Conservation (phyloP, 2,797 vertebrate genomes). For the Halcyon badia region DNA sequence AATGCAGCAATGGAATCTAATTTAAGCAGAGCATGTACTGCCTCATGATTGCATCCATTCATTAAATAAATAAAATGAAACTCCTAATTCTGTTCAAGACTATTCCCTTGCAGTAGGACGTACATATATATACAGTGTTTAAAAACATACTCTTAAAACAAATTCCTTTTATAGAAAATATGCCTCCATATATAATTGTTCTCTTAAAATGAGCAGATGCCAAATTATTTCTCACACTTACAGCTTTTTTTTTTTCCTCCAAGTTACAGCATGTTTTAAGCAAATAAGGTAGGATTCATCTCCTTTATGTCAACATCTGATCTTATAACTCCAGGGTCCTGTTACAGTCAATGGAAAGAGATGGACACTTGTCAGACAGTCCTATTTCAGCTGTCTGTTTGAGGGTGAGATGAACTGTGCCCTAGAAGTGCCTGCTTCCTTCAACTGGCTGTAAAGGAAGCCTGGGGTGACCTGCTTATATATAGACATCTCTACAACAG, state of each 20-base stretch:
- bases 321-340: neutral
- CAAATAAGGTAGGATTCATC: neutral
- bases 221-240: neutral
- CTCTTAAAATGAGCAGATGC: neutral
- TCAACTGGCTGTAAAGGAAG: neutral
- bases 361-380: neutral
- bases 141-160: conserved; percentile 37
- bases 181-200: neutral
- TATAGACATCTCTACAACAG: neutral
- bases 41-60: conserved; percentile 65
- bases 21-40: conserved; percentile 68
- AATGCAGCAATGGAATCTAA: conserved; percentile 71
- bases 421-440: neutral
- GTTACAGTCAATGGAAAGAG: neutral
- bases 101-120: conserved; percentile 59
- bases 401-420: neutral
- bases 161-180: conserved; percentile 33
- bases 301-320: neutral
- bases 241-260: neutral
- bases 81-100: conserved; percentile 67
- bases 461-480: neutral
- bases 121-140: conserved; percentile 54
- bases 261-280: neutral
- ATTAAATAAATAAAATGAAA: conserved; percentile 66
- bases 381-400: neutral